Percentiles rank a stretch among this genome's conserved stretches.
These are phyloP conservation scores for Psammodynastes pulverulentus DNA, from an alignment of 2,113 vertebrate species.

Conservation along the genomic window DNA sequence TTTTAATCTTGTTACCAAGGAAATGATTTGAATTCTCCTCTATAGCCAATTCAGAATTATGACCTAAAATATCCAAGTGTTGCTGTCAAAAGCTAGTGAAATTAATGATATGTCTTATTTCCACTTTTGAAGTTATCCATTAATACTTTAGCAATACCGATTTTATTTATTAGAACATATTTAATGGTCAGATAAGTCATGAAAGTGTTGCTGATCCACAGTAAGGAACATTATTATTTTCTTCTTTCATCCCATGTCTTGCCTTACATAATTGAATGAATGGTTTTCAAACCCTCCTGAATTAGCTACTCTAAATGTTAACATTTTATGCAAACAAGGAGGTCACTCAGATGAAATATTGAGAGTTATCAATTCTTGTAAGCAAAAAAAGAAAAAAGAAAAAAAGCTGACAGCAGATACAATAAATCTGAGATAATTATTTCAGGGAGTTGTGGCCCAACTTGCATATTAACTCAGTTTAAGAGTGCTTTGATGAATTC, in stretches of 20 bases:
- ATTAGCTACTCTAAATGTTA: constrained; percentile 62
- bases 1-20: background rate
- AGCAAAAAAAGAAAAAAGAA: background rate
- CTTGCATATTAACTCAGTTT: constrained; percentile 58
- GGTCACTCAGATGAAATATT: constrained; percentile 30
- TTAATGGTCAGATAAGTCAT: background rate
- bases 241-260: constrained; percentile 4
- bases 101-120: background rate
- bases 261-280: constrained; percentile 40
- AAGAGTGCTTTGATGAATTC: constrained; percentile 58
- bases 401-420: constrained; percentile 34
- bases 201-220: constrained; percentile 38
- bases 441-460: constrained; percentile 49
- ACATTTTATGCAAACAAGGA: constrained; percentile 59
- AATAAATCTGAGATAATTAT: constrained; percentile 56
- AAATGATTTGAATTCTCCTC: background rate
- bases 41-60: fast-evolving
- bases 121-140: background rate
- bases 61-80: background rate
- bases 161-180: background rate
- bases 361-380: constrained; percentile 38
- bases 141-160: background rate
- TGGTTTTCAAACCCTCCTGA: constrained; percentile 43
- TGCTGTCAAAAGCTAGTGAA: background rate
- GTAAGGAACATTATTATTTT: constrained; percentile 21